Conservation (phyloP, 2,113 vertebrate genomes). For the Gasterosteus aculeatus region DNA sequence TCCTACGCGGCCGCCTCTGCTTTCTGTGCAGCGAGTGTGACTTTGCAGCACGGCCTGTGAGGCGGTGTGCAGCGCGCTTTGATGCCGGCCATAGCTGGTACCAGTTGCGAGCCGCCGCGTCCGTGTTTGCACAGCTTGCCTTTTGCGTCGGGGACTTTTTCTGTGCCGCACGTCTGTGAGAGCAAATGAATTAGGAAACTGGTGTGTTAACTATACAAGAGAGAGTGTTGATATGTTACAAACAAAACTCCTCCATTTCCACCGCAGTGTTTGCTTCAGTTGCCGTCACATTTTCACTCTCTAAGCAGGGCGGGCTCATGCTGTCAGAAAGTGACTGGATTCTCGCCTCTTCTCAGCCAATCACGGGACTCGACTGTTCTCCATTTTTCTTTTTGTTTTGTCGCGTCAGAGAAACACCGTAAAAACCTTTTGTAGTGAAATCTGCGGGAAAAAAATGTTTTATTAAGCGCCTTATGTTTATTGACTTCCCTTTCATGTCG, state of each 20-base stretch:
- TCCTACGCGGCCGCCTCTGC: constrained; percentile 58
- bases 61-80: constrained; percentile 45
- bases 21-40: constrained; percentile 18
- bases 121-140: constrained; percentile 4
- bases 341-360: constrained; percentile 78
- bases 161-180: neutral
- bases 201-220: constrained; percentile 11
- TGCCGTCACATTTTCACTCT: constrained; percentile 21
- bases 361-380: constrained; percentile 87
- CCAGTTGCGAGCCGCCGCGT: constrained; percentile 30
- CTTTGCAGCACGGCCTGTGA: constrained; percentile 45
- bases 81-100: constrained; percentile 36
- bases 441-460: constrained; percentile 93
- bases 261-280: constrained; percentile 2
- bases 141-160: constrained; percentile 4
- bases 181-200: constrained; percentile 42
- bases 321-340: constrained; percentile 29
- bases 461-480: constrained; percentile 99
- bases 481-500: constrained; percentile 99
- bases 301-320: constrained; percentile 13
- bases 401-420: constrained; percentile 80
- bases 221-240: neutral
- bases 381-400: constrained; percentile 83
- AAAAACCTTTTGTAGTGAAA: constrained; percentile 95
- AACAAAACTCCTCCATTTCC: neutral